These are phyloP conservation scores for Hirtodrosophila histrioides DNA, from an alignment of 2,888 invertebrate species.

Conservation along the genomic window DNA sequence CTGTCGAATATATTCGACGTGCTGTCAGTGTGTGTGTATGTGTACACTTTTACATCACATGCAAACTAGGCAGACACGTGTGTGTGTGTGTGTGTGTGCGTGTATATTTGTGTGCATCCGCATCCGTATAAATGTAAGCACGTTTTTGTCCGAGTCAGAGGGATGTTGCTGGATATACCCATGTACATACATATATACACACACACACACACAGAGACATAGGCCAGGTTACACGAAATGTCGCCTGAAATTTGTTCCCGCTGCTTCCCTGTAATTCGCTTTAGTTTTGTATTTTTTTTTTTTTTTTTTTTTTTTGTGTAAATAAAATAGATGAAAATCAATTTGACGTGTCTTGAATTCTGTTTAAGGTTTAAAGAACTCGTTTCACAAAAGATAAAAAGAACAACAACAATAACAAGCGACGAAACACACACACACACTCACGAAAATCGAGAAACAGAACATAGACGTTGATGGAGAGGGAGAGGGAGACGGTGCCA, in stretches of 20 bases:
- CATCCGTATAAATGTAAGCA: conserved; percentile 47
- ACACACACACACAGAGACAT: neutral
- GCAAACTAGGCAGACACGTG: conserved; percentile 35
- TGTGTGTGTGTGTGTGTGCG: conserved; percentile 14
- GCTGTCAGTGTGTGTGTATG: no score
- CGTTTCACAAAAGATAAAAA: conserved; percentile 60
- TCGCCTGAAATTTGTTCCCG: conserved; percentile 61
- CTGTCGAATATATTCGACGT: no score
- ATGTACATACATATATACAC: conserved; percentile 8
- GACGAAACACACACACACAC: conserved; percentile 8
- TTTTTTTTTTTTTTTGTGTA: conserved; percentile 49
- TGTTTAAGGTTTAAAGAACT: conserved; percentile 76
- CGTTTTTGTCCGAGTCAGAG: conserved; percentile 33
- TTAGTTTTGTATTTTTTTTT: conserved; percentile 46
- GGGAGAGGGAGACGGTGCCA: no score
- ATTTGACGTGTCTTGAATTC: conserved; percentile 78
- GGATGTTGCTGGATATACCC: conserved; percentile 37
- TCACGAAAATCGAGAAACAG: neutral
- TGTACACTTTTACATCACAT: conserved; percentile 25
- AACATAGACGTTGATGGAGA: no score
- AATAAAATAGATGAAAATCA: conserved; percentile 78
- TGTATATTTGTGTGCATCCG: conserved; percentile 12
- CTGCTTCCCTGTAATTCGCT: conserved; percentile 64
- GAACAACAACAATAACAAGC: conserved; percentile 33
- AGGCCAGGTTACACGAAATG: conserved; percentile 44